Evolutionary conservation across 2,113 vertebrate species (phyloP), one percentile per base, ranked within the genome.

Genomic region (Aspiorhynchus laticeps): DNA sequence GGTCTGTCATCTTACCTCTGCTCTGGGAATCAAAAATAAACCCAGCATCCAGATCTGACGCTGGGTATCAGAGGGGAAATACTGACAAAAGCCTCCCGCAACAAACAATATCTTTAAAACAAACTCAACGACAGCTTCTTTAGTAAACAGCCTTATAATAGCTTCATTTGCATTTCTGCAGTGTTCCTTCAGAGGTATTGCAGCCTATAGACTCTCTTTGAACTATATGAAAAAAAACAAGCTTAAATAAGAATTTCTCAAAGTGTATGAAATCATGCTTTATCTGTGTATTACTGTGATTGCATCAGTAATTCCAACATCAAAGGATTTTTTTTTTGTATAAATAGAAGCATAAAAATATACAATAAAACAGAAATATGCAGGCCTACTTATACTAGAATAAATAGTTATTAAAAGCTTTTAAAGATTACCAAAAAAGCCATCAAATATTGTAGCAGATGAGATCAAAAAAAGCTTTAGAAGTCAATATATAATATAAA

Each of bases 1-100:
- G 69, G 69, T 56, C 80, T 77, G 74, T 85, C 71, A 36, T 77
- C 84, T 89, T 87, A 87, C 77, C 69, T 26, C 14, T 77, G 86
- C 53, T 38, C 51, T 15, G 15, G 73, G 83, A 69, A 36, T 79
- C 28, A 86, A 65, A 77, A 77, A 46, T 74, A 74, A 84, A 59
- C 11, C 48, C 43, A 69, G 38, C 38, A 19, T 56, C 65, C 78
- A 10, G 38, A 48, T 63, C 80, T 79, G 48, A 71, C 36, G 33
- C 24, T 85, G 19, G 1, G 71, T 41, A 73, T 85, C 69, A 81
- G 11, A 46, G 71, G 43, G 73, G n/a, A 78, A 63, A 78, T 10
- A 24, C 56, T 67, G 56, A 65, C 41, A 71, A 77, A 51, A 78
- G 21, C 36, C 10, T n/a, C 21, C 48, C 12, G 53, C 51, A 46